Base-by-base conservation (phyloP, 2,888 invertebrate genomes). In the Pandemis corylana region DNA sequence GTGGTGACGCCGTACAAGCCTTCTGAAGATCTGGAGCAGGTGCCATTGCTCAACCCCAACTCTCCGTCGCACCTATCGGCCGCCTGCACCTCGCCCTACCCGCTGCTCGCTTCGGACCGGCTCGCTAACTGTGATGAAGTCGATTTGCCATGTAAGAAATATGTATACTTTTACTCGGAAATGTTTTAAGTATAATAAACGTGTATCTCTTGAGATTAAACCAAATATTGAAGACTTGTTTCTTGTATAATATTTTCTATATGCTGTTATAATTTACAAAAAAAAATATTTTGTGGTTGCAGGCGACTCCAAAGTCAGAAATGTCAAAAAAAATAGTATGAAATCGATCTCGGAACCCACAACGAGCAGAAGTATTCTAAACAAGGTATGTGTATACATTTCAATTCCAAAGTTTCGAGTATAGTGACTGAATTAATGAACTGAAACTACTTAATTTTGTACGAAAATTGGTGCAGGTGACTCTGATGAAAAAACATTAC, bases 1-100 rank as follows among this genome's bases (percentile, higher is more conserved):
- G 96, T 98, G 36, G 98, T 98, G 51, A 96, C 97, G 9, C 98
- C 98, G 1, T 98, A 98, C 89, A 97, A 98, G 84, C 98, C 98
- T 0, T 97, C 97, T 20, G 97, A 98, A 84, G 98, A 98, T 83
- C 89, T 96, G 80, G 97, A 97, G 82, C 96, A 96, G 81, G 95
- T 96, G 51, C 96, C 96, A 0, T 88, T 96, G 12, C 90, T 96
- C 76, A 93, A 95, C 79, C 95, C 95, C 0, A 93, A 93, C 77
- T 95, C 95, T 0, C 94, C 94, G 5, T 94, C 94, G 0, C 94
- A 94, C 66, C 85, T 92, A 0, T 86, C 89, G 0, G 89, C 87
- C 0, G 88, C 89, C 0, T 84, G 88, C 71, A 83, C 88, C 0
- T 85, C 89, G 0, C 89, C 90, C 0, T 93, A 91, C 78, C 91